A percentile compares a stretch with the other conserved stretches of the same genome.
phyloP scores from a whole-genome alignment of 2,113 vertebrate species.

The Antechinus stuartii region DNA sequence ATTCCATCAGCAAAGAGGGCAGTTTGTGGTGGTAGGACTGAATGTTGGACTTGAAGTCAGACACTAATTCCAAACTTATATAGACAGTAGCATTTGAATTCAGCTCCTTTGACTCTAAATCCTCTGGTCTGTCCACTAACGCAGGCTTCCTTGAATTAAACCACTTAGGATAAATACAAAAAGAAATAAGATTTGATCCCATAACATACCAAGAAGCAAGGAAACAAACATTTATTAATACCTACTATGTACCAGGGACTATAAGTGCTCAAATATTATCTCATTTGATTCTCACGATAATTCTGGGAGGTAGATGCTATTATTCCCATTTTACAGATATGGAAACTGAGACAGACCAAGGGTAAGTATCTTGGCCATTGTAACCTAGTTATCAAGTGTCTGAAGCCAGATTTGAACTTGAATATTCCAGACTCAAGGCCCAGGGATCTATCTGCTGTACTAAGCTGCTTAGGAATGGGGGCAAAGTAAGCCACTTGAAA shows the following conservation, averaged over 20 bases:
- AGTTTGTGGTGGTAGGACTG: not conserved
- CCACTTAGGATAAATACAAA: not conserved
- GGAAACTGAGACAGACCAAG: not conserved
- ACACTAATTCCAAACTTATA: not conserved
- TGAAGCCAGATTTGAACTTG: not conserved
- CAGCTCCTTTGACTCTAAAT: not conserved
- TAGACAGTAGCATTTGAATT: not conserved
- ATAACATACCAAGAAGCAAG: not conserved
- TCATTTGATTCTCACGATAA: not conserved
- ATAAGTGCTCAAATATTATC: not conserved
- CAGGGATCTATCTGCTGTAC: not conserved
- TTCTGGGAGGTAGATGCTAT: not conserved
- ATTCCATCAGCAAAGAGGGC: not conserved
- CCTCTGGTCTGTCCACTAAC: not conserved
- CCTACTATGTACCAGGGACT: not conserved
- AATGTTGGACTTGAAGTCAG: not conserved
- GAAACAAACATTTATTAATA: not conserved
- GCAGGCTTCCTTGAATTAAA: not conserved
- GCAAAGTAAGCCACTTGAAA: not conserved
- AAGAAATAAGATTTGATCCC: not conserved
- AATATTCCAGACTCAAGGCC: not conserved
- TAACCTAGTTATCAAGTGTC: not conserved
- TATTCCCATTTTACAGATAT: not conserved
- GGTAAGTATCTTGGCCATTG: not conserved
- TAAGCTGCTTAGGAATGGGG: not conserved